These are phyloP conservation scores for Meghimatium bilineatum DNA, from an alignment of 2,888 invertebrate species.

Conservation along the genomic window DNA sequence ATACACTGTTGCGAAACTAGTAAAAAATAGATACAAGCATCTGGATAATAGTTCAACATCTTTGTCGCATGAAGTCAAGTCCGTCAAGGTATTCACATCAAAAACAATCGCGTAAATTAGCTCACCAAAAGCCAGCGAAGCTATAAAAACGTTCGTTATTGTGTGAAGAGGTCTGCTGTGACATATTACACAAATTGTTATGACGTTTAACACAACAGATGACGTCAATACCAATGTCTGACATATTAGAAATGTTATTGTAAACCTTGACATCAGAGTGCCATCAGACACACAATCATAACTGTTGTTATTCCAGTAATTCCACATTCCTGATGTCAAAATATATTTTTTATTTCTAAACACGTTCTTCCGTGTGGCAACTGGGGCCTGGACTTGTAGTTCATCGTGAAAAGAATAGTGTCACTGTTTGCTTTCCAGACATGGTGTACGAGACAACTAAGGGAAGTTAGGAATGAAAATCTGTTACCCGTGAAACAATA, in stretches of 20 bases:
- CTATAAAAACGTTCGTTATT: neutral
- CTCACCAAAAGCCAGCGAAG: neutral
- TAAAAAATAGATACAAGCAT: neutral
- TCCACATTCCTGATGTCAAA: too few species aligned
- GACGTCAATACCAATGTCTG: neutral
- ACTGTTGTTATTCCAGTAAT: neutral
- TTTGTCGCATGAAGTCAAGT: neutral
- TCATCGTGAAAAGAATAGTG: too few species aligned
- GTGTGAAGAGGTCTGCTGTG: neutral
- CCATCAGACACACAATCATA: neutral
- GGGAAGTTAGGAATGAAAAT: too few species aligned
- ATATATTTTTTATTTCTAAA: too few species aligned
- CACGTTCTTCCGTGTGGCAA: too few species aligned
- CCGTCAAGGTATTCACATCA: neutral
- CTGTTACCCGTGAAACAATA: too few species aligned
- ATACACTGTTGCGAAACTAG: neutral
- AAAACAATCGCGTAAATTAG: neutral
- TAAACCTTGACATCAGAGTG: neutral
- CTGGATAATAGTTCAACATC: neutral
- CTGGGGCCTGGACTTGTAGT: too few species aligned
- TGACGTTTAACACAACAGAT: neutral
- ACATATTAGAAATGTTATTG: neutral
- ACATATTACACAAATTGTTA: neutral
- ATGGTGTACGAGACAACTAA: too few species aligned
- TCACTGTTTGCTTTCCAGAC: too few species aligned